Evolutionary conservation across 2,888 invertebrate genomes (phyloP).

Genomic region (Dasysyrphus tricinctus): DNA sequence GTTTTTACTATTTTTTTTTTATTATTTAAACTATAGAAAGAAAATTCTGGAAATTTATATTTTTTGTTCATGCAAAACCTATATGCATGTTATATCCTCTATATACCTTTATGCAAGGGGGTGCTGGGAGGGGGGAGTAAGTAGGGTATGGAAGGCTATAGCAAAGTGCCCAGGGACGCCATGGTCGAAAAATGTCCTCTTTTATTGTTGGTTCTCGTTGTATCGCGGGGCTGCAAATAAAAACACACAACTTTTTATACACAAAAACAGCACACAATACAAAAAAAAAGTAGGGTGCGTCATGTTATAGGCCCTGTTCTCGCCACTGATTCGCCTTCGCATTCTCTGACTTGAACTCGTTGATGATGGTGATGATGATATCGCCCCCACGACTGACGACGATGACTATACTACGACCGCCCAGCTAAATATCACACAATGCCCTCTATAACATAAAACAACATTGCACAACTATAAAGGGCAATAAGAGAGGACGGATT

Average conservation of each 20-base stretch:
- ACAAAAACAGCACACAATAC: conserved; percentile 19
- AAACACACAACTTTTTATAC: conserved; percentile 23
- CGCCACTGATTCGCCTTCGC: conserved; percentile 52
- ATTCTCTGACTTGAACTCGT: conserved; percentile 31
- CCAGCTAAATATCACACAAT: conserved; percentile 63
- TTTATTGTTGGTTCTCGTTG: conserved; percentile 64
- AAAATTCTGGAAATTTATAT: conserved; percentile 31
- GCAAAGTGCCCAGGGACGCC: conserved; percentile 43
- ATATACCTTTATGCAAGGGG: neutral
- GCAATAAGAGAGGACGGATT: conserved; percentile 30
- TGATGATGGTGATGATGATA: conserved; percentile 65
- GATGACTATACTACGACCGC: conserved; percentile 17
- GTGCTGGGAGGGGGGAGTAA: no score
- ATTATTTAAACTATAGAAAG: conserved; percentile 59
- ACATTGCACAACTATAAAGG: conserved; percentile 44
- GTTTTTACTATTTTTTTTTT: conserved; percentile 44
- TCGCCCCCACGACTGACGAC: conserved; percentile 42
- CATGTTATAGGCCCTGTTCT: conserved; percentile 58
- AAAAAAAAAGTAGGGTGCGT: conserved; percentile 61
- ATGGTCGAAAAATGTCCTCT: conserved; percentile 65
- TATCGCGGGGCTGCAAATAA: neutral
- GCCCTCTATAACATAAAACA: conserved; percentile 32
- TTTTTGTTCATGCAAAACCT: conserved; percentile 21
- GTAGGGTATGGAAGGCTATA: neutral
- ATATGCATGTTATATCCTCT: conserved; percentile 2